Conservation (phyloP, 1,140 invertebrate species). For the Thaumatotibia leucotreta region DNA sequence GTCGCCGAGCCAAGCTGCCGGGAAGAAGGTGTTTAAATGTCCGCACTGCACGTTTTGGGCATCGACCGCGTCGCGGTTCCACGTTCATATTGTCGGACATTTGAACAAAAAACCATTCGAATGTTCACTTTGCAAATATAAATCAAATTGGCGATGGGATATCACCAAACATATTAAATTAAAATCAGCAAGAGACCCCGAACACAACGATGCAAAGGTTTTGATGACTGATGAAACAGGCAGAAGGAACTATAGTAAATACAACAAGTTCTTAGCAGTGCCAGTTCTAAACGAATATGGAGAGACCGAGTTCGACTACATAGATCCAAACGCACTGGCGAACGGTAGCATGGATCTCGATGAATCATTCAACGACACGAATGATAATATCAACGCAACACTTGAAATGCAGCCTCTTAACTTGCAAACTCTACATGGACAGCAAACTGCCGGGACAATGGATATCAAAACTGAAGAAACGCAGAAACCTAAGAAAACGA, state of each 20-base stretch:
- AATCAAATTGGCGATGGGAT: slow-evolving; percentile 97
- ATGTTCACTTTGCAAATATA: slow-evolving; percentile 94
- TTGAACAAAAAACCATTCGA: slow-evolving; percentile 95
- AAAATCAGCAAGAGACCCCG: slow-evolving; percentile 88
- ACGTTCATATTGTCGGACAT: slow-evolving; percentile 94
- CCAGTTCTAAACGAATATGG: slow-evolving; percentile 80
- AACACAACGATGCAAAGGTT: slow-evolving; percentile 86
- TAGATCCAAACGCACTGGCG: slow-evolving; percentile 51
- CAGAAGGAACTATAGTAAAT: slow-evolving; percentile 93
- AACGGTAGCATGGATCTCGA: slow-evolving; percentile 51
- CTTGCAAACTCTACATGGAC: slow-evolving; percentile 51
- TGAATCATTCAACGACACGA: slow-evolving; percentile 47
- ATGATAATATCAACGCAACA: slow-evolving; percentile 36
- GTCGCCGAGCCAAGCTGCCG: slow-evolving; percentile 63
- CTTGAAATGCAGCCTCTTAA: slow-evolving; percentile 69
- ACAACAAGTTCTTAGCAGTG: slow-evolving; percentile 89
- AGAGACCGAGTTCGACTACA: slow-evolving; percentile 62
- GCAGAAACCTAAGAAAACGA: slow-evolving; percentile 70
- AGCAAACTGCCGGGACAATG: slow-evolving; percentile 42
- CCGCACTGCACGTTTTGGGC: slow-evolving; percentile 94
- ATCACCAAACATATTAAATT: slow-evolving; percentile 96
- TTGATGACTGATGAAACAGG: slow-evolving; percentile 95
- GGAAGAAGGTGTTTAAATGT: slow-evolving; percentile 89
- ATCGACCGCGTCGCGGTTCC: slow-evolving; percentile 92
- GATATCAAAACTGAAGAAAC: slow-evolving; percentile 50